phyloP scores from a whole-genome alignment of 23 tunicate species.

The Phallusia fumigata region DNA sequence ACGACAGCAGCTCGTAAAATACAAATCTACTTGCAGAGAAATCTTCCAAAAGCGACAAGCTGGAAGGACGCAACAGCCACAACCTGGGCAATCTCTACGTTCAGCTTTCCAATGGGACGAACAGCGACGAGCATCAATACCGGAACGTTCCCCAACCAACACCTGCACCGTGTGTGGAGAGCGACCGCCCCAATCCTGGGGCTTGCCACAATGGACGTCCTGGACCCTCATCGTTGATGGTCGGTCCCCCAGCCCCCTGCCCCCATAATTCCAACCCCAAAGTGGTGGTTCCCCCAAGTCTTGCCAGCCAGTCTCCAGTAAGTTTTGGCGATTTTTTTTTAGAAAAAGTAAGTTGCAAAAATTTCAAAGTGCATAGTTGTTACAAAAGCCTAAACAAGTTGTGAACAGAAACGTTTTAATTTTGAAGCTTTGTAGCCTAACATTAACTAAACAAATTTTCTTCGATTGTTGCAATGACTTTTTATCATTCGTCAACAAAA shows the following conservation, averaged over 20 bases:
- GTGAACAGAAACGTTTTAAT: no score
- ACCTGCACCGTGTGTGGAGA: neutral
- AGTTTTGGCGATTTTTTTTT: neutral
- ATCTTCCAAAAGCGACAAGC: slow-evolving; percentile 21
- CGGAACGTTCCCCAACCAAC: neutral
- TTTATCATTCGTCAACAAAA: no score
- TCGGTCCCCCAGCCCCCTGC: slow-evolving; percentile 16
- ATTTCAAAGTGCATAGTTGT: no score
- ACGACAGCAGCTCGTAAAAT: neutral
- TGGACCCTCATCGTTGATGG: neutral
- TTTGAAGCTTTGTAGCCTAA: no score
- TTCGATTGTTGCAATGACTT: no score
- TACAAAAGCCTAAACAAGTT: no score
- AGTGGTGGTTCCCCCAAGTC: slow-evolving; percentile 32
- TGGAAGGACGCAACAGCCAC: neutral
- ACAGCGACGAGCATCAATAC: neutral
- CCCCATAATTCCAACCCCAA: slow-evolving; percentile 41
- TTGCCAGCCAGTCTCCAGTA: slow-evolving; percentile 30
- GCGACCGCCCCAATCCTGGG: neutral
- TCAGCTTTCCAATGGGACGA: neutral
- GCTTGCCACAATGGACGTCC: neutral
- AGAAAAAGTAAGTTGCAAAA: no score
- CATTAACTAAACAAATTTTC: no score
- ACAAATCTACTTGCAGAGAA: neutral
- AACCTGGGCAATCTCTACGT: slow-evolving; percentile 36